Base-by-base conservation (phyloP, 2,888 invertebrate species). In the Diarsia brunnea region DNA sequence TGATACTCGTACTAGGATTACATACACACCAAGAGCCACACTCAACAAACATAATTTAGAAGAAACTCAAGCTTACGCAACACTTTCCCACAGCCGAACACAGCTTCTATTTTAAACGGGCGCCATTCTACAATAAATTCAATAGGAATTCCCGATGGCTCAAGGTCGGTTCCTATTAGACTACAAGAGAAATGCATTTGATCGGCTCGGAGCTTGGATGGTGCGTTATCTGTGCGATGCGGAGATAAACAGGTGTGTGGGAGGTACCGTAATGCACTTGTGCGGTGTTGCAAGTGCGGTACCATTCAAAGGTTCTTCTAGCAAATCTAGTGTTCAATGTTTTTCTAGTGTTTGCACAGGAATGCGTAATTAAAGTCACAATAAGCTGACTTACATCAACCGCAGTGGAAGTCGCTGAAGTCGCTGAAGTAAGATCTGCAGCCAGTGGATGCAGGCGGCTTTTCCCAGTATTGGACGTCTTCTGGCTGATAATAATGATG, bases 131-230 rank as follows among this genome's bases (percentile, higher is more conserved):
- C 87, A 73, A 88, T 88, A 88, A 88, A 88, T 88, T 87, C 81
- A 79, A 78, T 76, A 81, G 78, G 82, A 84, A 85, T 88, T 81
- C 81, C 77, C 79, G 81, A 84, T 80, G 84, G 64, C 81, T 84
- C 89, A 88, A 88, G 88, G 88, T 87, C 88, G 64, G 71, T 58
- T 78, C 94, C 93, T 94, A 94, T 94, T 94, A 93, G 93, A 90
- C 87, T 91, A 96, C 96, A 96, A 93, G 95, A 93, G 95, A 96
- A 96, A 95, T 92, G 94, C 96, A 96, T 96, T 95, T 95, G 94
- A 91, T 84, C 88, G 89, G 92, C 92, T 91, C 88, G 86, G 43
- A 27, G 63, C 63, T 63, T 24, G 78, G 47, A 47, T 53, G 47
- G 87, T 78, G 80, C 80, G 85, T 91, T 94, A 94, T 94, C 94